These are phyloP conservation scores for Lathamus discolor DNA, from an alignment of 2,113 vertebrate genomes.

Conservation along the genomic window DNA sequence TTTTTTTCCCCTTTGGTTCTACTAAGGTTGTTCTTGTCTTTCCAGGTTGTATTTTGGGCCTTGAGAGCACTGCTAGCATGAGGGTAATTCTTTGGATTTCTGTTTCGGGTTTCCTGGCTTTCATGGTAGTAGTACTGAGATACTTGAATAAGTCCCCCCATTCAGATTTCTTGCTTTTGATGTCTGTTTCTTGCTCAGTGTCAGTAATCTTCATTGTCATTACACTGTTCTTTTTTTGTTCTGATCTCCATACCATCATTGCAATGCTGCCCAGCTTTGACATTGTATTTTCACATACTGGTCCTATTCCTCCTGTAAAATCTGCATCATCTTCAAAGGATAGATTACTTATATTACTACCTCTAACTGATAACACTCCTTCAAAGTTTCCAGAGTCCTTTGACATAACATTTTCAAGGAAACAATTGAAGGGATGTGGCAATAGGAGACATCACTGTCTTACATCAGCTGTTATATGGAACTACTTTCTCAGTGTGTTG, in stretches of 20 bases:
- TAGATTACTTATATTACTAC: neutral
- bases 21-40: slow-evolving; percentile 49
- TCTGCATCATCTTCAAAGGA: slow-evolving; percentile 42
- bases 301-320: slow-evolving; percentile 1
- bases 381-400: slow-evolving; percentile 52
- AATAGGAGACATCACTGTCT: slow-evolving; percentile 41
- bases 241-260: slow-evolving; percentile 30
- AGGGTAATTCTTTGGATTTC: slow-evolving; percentile 45
- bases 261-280: neutral
- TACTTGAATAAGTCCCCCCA: slow-evolving; percentile 31
- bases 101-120: slow-evolving; percentile 34
- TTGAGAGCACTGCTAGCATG: slow-evolving; percentile 12
- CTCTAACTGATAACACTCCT: slow-evolving; percentile 17
- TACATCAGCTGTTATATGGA: slow-evolving; percentile 9
- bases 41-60: slow-evolving; percentile 13
- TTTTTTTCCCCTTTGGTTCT: neutral
- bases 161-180: slow-evolving; percentile 60
- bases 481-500: slow-evolving; percentile 51
- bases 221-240: neutral
- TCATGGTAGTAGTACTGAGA: slow-evolving; percentile 35
- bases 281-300: neutral
- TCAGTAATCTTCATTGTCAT: slow-evolving; percentile 44
- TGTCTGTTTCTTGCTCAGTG: slow-evolving; percentile 31
- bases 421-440: slow-evolving; percentile 33
- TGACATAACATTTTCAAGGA: slow-evolving; percentile 44